Base-by-base conservation (phyloP, 2,113 vertebrate species). In the Aepyceros melampus region DNA sequence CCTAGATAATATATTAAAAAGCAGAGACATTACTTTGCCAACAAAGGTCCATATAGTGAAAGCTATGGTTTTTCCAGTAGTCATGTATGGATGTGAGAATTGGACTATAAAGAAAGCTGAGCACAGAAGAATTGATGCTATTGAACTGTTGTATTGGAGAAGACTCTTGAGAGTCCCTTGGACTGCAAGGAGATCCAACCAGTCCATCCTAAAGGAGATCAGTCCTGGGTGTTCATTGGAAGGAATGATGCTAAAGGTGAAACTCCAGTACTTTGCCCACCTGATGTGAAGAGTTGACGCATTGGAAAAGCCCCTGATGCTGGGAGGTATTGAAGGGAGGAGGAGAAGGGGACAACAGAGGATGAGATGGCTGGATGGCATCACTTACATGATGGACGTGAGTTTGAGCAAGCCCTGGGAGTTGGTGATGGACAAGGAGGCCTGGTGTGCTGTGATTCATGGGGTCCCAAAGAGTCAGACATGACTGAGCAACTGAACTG, bases 61-160 rank as follows among this genome's bases (percentile, higher is more conserved):
- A 6, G n/a, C 5, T 23, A 71, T 40, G n/a, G 19, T 71, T 71
- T 71, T 36, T 71, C 67, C n/a, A 12, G n/a, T 40, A 0, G 67
- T 71, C 67, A 23, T 3, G 1, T 71, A 12, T 71, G n/a, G 67
- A 71, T 71, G 9, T 71, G n/a, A 71, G 19, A 36, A n/a, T 23
- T 71, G 67, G 19, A 71, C 67, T 23, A 6, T 71, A 3, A 40
- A 23, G n/a, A 71, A 71, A 23, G 67, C 9, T 71, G 67, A 71
- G 64, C 2, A 0, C 64, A 0, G 15, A 64, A 71, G 64, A 71
- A 36, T 1, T 71, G n/a, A 71, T 71, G n/a, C n/a, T 71, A 36
- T 40, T 71, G 67, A 71, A 71, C 67, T 71, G 67, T 40, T 19
- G 9, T 71, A n/a, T 40, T 71, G 19, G 67, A 71, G n/a, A 40